Evolutionary conservation across 2,113 vertebrate species (phyloP).

Genomic region (Eurystomus gularis): DNA sequence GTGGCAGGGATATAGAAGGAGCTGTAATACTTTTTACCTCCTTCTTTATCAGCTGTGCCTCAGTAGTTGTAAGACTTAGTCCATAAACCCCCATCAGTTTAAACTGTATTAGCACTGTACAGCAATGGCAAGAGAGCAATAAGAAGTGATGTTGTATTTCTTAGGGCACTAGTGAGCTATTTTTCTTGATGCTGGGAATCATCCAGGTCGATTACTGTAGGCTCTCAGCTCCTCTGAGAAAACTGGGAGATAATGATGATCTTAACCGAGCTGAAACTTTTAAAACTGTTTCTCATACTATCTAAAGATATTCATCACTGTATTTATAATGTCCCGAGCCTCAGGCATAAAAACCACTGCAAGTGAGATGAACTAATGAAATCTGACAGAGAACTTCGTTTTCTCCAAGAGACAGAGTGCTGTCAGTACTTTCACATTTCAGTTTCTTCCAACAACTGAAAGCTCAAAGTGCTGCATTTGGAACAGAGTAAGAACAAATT

Average conservation of each 20-base stretch:
- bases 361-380: constrained; percentile 55
- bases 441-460: not conserved
- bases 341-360: constrained; percentile 17
- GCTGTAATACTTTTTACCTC: not conserved
- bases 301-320: constrained; percentile 43
- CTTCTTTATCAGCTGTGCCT: constrained; percentile 3
- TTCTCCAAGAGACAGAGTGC: not conserved
- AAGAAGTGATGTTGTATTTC: constrained; percentile 13
- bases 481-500: not conserved
- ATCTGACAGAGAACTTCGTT: constrained; percentile 30
- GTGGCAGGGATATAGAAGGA: not conserved
- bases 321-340: constrained; percentile 20
- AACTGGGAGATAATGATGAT: constrained; percentile 45
- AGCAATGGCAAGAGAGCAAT: constrained; percentile 23
- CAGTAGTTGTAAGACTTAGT: not conserved
- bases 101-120: constrained; percentile 7
- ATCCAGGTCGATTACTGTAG: constrained; percentile 3
- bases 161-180: constrained; percentile 10
- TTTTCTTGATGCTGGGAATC: constrained; percentile 23
- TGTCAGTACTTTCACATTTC: not conserved
- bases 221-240: constrained; percentile 29
- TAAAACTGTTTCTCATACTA: constrained; percentile 48
- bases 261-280: constrained; percentile 60
- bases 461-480: constrained; percentile 40
- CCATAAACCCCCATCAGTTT: constrained; percentile 6